A percentile compares a stretch with the other conserved stretches of the same genome.
Evolutionary conservation across 2,797 vertebrate species (phyloP).

Genomic region (Sarcoramphus papa): DNA sequence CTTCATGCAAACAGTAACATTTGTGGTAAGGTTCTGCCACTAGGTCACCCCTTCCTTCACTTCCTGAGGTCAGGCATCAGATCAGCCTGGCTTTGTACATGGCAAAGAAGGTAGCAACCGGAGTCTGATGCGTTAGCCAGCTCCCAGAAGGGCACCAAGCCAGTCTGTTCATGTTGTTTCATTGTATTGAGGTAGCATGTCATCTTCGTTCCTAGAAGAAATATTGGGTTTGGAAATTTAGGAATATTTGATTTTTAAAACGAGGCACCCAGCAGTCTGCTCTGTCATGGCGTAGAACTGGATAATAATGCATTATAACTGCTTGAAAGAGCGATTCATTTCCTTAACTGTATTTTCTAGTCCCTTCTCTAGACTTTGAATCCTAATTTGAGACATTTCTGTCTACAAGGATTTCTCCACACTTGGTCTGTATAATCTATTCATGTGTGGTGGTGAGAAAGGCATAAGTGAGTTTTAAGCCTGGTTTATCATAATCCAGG

Average conservation of each 20-base stretch:
- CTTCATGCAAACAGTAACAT: neutral
- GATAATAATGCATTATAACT: neutral
- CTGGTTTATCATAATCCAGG: neutral
- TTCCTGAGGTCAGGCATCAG: neutral
- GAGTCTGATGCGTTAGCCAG: neutral
- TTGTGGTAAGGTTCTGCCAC: neutral
- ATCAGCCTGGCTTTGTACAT: neutral
- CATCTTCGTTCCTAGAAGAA: neutral
- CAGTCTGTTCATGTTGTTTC: neutral
- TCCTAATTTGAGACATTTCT: neutral
- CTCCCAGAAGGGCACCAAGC: neutral
- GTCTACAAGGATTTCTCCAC: neutral
- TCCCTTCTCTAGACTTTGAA: neutral
- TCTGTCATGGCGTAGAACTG: neutral
- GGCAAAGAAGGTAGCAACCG: neutral
- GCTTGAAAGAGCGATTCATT: neutral
- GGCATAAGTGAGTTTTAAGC: neutral
- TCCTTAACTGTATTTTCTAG: neutral
- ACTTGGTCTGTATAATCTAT: neutral
- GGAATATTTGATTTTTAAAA: neutral
- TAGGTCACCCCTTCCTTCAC: neutral
- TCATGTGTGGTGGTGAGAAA: neutral
- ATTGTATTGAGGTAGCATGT: neutral
- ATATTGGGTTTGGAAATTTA: neutral
- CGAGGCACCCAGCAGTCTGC: neutral